phyloP scores from a whole-genome alignment of 1,140 invertebrate species.

The Xylocopa sonorina region DNA sequence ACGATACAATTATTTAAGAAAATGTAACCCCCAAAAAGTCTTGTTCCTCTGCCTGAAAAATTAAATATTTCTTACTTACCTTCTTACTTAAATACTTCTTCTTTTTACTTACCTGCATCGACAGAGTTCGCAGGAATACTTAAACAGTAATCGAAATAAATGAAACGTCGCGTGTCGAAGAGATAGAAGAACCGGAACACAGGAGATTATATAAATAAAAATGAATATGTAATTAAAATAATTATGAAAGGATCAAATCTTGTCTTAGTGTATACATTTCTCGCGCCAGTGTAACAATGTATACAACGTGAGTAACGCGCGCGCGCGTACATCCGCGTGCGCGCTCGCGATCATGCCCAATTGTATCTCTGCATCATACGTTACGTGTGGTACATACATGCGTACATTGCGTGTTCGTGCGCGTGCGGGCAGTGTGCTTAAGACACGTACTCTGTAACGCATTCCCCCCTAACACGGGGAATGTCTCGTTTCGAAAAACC shows the following conservation, averaged over 20 bases:
- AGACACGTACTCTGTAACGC: constrained; percentile 72
- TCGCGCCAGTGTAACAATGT: constrained; percentile 41
- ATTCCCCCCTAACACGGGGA: constrained; percentile 66
- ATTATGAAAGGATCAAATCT: constrained; percentile 69
- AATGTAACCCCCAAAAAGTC: too few relatives aligned
- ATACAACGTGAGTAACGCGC: constrained; percentile 31
- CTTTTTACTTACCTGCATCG: too few relatives aligned
- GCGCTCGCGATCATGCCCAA: neutral
- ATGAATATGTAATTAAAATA: constrained; percentile 76
- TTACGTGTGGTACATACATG: neutral
- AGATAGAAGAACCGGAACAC: constrained; percentile 35
- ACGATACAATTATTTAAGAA: too few relatives aligned
- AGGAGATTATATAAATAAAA: constrained; percentile 71
- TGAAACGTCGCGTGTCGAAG: too few relatives aligned
- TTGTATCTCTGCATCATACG: neutral
- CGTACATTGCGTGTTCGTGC: neutral
- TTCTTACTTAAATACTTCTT: neutral
- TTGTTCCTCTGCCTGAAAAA: too few relatives aligned
- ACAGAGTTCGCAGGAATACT: too few relatives aligned
- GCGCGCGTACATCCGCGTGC: neutral
- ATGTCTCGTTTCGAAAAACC: constrained; percentile 56
- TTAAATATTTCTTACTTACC: too few relatives aligned
- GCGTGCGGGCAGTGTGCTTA: constrained; percentile 61
- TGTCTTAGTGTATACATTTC: constrained; percentile 53
- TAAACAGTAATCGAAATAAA: too few relatives aligned